Conservation (phyloP, 2,797 vertebrate species). For the Sebastes hopkinsi region DNA sequence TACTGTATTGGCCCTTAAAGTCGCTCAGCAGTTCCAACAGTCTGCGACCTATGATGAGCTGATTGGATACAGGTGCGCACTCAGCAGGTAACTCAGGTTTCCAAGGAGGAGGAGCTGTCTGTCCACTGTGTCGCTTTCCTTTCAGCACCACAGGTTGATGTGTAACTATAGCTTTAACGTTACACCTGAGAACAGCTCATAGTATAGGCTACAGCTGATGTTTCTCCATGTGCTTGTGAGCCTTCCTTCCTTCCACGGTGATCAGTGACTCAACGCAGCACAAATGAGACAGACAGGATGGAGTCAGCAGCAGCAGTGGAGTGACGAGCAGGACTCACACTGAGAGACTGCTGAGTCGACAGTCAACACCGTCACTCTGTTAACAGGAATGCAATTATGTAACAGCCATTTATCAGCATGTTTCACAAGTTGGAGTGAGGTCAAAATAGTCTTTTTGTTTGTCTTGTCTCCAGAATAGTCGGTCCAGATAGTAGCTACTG, state of each 20-base stretch:
- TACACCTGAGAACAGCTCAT: conserved; percentile 6
- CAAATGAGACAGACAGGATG: conserved; percentile 44
- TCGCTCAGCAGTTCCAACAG: background rate
- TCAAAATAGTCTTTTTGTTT: background rate
- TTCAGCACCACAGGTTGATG: conserved; percentile 52
- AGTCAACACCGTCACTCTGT: conserved; percentile 6
- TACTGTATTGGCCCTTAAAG: no score
- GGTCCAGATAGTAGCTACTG: background rate
- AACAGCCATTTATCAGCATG: conserved; percentile 20
- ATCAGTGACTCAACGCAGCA: conserved; percentile 20
- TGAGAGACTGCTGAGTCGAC: conserved; percentile 58
- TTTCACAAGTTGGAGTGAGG: background rate
- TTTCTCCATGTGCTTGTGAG: conserved; percentile 11
- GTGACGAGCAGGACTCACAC: conserved; percentile 21
- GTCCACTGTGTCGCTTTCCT: background rate
- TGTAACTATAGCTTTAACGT: no score
- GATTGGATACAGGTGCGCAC: background rate
- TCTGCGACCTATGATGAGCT: background rate
- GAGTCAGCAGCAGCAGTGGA: conserved; percentile 51
- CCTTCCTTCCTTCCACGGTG: background rate
- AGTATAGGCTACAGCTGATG: background rate
- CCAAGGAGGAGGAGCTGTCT: background rate
- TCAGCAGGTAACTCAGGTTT: background rate
- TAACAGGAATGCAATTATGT: conserved; percentile 11
- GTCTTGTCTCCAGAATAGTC: background rate